Base-by-base conservation (phyloP, 2,113 vertebrate genomes). In the Ranitomeya imitator region DNA sequence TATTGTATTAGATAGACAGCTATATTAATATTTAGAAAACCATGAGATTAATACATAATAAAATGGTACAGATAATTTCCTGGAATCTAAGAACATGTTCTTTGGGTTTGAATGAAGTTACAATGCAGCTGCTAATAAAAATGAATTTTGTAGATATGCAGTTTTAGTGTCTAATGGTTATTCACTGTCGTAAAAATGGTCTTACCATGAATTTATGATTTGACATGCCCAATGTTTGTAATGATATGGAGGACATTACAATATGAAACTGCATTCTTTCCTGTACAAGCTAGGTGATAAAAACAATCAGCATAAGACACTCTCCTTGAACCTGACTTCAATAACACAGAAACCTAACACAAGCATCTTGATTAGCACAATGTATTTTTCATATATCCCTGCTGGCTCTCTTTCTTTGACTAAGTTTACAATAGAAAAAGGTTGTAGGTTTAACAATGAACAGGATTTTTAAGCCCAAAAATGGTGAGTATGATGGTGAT, bases 291-390 rank as follows among this genome's bases (percentile, higher is more conserved):
- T 21, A 76, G 86, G 79, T 88, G 86, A 82, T 88, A 83, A 88
- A 82, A 76, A 83, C 79, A 82, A 74, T 88, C 67, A 82, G 79
- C n/a, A 74, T 77, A 55, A 74, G 31, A 65, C 55, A 83, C 79
- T 88, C 86, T 88, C 86, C 86, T 88, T 88, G 86, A 88, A 88
- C 86, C 76, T 83, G 57, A n/a, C 69, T 83, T 88, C 86, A 86
- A 86, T 79, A 80, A 86, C 85, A 14, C 19, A 31, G n/a, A 86
- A 86, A 31, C 79, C 37, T 74, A 59, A 83, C 11, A 81, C 23
- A 63, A 8, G 71, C 31, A 63, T 77, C 26, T 83, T 79, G 63
- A 87, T 73, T 81, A 60, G 60, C 61, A 81, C 73, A 81, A 73
- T 79, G 61, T 67, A 78, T 86, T 76, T 57, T 77, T 63, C 59